Evolutionary conservation across 2,113 vertebrate genomes (phyloP).

Genomic region (Odontophorus gujanensis): DNA sequence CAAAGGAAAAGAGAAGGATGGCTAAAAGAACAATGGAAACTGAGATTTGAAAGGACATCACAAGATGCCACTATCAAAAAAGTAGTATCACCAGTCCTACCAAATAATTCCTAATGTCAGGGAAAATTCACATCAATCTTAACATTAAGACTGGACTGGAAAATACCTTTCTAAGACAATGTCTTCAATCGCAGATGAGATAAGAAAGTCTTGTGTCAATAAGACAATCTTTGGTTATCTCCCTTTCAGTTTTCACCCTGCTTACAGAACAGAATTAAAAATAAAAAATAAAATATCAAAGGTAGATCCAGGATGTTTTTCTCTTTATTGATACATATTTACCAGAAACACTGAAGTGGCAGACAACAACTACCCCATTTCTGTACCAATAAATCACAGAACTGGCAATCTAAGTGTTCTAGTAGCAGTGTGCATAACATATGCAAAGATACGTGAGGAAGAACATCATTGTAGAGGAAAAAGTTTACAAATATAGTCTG

Average conservation of each 20-base stretch:
- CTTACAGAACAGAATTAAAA: not conserved
- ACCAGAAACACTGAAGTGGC: not conserved
- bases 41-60: not conserved
- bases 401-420: not conserved
- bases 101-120: not conserved
- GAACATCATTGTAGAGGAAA: conserved; percentile 43
- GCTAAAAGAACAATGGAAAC: not conserved
- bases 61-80: not conserved
- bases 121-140: not conserved
- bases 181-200: not conserved
- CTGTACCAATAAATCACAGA: not conserved
- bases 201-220: not conserved
- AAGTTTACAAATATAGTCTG: conserved; percentile 52
- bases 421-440: not conserved
- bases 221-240: not conserved
- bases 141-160: not conserved
- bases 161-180: not conserved
- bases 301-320: not conserved
- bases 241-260: not conserved
- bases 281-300: not conserved
- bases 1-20: not conserved
- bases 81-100: not conserved
- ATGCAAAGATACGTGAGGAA: conserved; percentile 27
- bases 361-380: not conserved
- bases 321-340: not conserved